Evolutionary conservation across 2,888 invertebrate species (phyloP).

Genomic region (Nomada hirtipes): DNA sequence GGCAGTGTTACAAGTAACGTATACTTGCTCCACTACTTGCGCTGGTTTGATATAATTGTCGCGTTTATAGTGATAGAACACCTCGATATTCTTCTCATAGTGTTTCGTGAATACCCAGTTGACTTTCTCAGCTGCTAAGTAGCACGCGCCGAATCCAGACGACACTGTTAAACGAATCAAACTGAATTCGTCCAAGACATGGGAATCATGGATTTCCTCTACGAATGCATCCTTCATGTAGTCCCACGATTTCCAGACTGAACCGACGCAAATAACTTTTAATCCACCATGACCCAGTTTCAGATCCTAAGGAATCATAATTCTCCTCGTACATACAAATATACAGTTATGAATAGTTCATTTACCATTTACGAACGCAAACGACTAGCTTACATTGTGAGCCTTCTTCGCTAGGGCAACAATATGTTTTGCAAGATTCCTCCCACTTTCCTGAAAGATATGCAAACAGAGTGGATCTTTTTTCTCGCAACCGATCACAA

Average conservation of each 20-base stretch:
- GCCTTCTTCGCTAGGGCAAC: conserved; percentile 88
- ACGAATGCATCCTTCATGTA: conserved; percentile 90
- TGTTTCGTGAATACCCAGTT: conserved; percentile 88
- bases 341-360: background rate
- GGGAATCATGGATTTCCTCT: conserved; percentile 84
- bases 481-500: conserved; percentile 76
- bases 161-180: conserved; percentile 90
- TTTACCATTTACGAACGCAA: background rate
- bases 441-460: conserved; percentile 90
- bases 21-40: background rate
- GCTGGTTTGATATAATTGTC: conserved; percentile 51
- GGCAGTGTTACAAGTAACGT: background rate
- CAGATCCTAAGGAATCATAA: conserved; percentile 83
- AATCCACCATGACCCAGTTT: conserved; percentile 86
- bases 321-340: background rate
- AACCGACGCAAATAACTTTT: conserved; percentile 95
- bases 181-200: conserved; percentile 86
- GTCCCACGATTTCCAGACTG: conserved; percentile 97
- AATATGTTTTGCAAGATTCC: conserved; percentile 88
- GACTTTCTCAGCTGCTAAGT: conserved; percentile 91
- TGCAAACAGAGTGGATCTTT: conserved; percentile 90
- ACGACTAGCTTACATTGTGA: conserved; percentile 82
- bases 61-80: conserved; percentile 87
- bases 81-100: conserved; percentile 89
- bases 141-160: conserved; percentile 94